Conservation (phyloP, 2,113 vertebrate genomes). For the Ophiodon elongatus region DNA sequence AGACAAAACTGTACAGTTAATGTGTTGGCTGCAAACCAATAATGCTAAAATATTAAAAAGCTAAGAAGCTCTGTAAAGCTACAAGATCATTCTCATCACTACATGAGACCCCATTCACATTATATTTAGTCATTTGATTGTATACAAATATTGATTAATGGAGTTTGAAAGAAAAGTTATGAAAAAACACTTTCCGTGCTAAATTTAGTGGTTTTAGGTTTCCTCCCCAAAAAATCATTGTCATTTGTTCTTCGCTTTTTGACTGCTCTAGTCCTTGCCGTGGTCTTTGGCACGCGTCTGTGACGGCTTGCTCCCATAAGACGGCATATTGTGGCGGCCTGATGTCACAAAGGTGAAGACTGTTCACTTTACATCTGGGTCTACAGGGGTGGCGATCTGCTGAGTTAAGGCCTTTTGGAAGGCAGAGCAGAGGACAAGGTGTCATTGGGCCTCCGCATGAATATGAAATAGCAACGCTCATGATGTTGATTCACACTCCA, state of each 20-base stretch:
- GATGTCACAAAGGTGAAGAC: constrained; percentile 76
- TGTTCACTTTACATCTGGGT: constrained; percentile 75
- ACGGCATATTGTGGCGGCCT: constrained; percentile 42
- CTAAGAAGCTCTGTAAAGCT: neutral
- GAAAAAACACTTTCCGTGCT: neutral
- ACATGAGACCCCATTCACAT: neutral
- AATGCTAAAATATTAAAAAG: neutral
- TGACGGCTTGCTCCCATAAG: constrained; percentile 62
- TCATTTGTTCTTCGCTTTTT: constrained; percentile 18
- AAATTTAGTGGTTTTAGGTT: neutral
- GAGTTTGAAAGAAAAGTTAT: neutral
- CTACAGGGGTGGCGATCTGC: constrained; percentile 67
- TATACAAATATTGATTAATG: neutral
- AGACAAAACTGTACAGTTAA: neutral
- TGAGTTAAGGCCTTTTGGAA: constrained; percentile 75
- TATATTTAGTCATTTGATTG: neutral
- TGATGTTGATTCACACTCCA: constrained; percentile 70
- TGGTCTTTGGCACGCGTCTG: constrained; percentile 40
- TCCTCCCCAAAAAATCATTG: neutral
- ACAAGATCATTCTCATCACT: neutral
- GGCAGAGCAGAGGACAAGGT: constrained; percentile 75
- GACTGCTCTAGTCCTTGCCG: neutral
- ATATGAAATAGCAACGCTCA: constrained; percentile 71
- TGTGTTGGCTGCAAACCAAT: neutral
- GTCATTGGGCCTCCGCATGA: constrained; percentile 78